A percentile compares a stretch with the other conserved stretches of the same genome.
Evolutionary conservation across 1,140 invertebrate species (phyloP).

Genomic region (Forficula auricularia): DNA sequence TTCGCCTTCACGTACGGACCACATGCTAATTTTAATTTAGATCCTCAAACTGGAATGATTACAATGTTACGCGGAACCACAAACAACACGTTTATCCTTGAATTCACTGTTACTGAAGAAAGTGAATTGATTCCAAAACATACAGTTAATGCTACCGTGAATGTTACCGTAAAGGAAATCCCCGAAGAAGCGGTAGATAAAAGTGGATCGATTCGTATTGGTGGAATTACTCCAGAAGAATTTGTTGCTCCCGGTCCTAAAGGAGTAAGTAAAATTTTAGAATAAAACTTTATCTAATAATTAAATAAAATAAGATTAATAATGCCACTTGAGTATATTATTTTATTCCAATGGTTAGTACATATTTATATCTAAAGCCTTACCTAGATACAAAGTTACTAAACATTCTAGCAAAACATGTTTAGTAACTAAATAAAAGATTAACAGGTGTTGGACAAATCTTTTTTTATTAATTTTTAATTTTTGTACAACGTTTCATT

Average conservation of each 20-base stretch:
- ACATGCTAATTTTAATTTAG: slow-evolving; percentile 44
- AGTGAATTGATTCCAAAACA: slow-evolving; percentile 30
- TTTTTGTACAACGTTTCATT: no score
- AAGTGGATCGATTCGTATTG: slow-evolving; percentile 73
- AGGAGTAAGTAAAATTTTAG: slow-evolving; percentile 10
- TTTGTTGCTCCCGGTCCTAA: slow-evolving; percentile 44
- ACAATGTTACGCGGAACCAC: slow-evolving; percentile 52
- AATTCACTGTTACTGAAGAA: slow-evolving; percentile 44
- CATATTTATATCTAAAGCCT: no score
- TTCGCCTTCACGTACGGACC: slow-evolving; percentile 45
- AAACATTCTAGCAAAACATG: no score
- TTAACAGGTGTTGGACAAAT: no score
- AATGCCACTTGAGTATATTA: no score
- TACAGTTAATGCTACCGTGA: slow-evolving; percentile 57
- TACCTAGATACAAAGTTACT: no score
- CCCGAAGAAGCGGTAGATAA: slow-evolving; percentile 75
- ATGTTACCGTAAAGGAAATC: slow-evolving; percentile 66
- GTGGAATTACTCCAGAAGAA: slow-evolving; percentile 62
- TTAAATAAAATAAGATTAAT: no score
- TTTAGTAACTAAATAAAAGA: no score
- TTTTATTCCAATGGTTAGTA: no score
- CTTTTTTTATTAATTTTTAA: no score
- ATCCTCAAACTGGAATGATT: slow-evolving; percentile 61
- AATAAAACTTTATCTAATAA: no score
- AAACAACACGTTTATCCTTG: slow-evolving; percentile 46